Evolutionary conservation across 2,113 vertebrate genomes (phyloP).

Genomic region (Rhizomys pruinosus): DNA sequence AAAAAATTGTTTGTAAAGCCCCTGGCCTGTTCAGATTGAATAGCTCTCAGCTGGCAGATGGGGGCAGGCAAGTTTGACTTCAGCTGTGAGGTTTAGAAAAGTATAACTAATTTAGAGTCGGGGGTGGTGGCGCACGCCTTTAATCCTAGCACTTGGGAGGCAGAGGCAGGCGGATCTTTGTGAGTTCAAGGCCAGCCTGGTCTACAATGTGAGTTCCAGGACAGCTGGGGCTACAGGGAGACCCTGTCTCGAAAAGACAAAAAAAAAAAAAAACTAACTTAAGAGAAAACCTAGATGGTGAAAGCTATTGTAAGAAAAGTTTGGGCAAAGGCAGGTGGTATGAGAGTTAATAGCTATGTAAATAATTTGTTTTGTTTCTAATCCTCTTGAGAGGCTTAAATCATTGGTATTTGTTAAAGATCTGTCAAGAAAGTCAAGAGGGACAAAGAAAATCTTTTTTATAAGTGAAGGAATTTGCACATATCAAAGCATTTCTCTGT

Average conservation of each 20-base stretch:
- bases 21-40: constrained; percentile 9
- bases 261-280: too few relatives aligned
- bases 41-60: constrained; percentile 10
- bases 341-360: constrained; percentile 46
- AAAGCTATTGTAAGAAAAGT: constrained; percentile 35
- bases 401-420: constrained; percentile 35
- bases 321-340: constrained; percentile 29
- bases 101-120: too few relatives aligned
- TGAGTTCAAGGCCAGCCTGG: too few relatives aligned
- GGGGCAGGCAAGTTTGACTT: not conserved
- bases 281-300: constrained; percentile 11
- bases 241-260: too few relatives aligned
- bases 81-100: constrained; percentile 18
- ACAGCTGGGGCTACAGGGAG: too few relatives aligned
- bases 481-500: constrained; percentile 51
- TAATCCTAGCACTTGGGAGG: too few relatives aligned
- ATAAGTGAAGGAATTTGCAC: constrained; percentile 35
- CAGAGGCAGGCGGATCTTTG: too few relatives aligned
- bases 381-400: constrained; percentile 51
- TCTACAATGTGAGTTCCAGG: too few relatives aligned
- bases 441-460: constrained; percentile 46
- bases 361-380: constrained; percentile 34
- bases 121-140: too few relatives aligned
- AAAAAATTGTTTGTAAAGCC: constrained; percentile 44
- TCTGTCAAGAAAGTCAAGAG: constrained; percentile 13